These are phyloP conservation scores for Drosophila hydei DNA, from an alignment of 1,140 invertebrate genomes.

Conservation along the genomic window DNA sequence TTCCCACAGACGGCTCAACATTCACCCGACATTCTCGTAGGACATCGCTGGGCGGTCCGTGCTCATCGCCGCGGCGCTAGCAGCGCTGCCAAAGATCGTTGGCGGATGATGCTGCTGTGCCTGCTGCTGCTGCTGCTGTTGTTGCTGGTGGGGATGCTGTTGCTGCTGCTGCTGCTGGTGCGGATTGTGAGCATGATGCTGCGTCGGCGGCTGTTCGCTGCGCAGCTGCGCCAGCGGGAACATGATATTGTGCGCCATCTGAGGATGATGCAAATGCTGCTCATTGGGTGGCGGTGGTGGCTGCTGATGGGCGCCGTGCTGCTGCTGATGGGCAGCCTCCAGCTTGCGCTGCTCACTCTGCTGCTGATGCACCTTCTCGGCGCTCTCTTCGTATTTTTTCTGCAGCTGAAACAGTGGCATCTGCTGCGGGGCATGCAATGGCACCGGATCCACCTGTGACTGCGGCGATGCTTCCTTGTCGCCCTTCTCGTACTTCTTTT, in stretches of 20 bases:
- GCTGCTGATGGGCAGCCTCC: conserved; percentile 69
- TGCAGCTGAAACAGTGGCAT: conserved; percentile 76
- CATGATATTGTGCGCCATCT: conserved; percentile 81
- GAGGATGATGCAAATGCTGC: conserved; percentile 77
- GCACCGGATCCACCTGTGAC: conserved; percentile 72
- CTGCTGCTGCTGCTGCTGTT: conserved; percentile 53
- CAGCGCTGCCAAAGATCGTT: conserved; percentile 61
- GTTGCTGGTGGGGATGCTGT: conserved; percentile 47
- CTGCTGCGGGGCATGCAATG: conserved; percentile 70
- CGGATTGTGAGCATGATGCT: conserved; percentile 72
- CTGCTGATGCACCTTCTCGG: conserved; percentile 70
- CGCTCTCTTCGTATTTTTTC: conserved; percentile 77
- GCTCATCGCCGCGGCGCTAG: conserved; percentile 55
- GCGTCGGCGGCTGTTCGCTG: conserved; percentile 65
- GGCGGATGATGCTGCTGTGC: conserved; percentile 65
- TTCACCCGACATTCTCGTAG: conserved; percentile 82
- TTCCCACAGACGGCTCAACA: conserved; percentile 83
- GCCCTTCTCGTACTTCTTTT: conserved; percentile 80
- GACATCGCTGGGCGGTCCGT: conserved; percentile 77
- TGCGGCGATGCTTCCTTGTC: conserved; percentile 77
- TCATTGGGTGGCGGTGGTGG: conserved; percentile 78
- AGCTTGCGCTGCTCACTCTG: conserved; percentile 74
- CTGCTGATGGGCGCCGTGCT: conserved; percentile 71
- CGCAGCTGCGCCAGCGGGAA: conserved; percentile 75
- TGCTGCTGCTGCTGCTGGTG: conserved; percentile 60